These are phyloP conservation scores for Schizotus pectinicornis DNA, from an alignment of 2,888 invertebrate genomes.

Conservation along the genomic window DNA sequence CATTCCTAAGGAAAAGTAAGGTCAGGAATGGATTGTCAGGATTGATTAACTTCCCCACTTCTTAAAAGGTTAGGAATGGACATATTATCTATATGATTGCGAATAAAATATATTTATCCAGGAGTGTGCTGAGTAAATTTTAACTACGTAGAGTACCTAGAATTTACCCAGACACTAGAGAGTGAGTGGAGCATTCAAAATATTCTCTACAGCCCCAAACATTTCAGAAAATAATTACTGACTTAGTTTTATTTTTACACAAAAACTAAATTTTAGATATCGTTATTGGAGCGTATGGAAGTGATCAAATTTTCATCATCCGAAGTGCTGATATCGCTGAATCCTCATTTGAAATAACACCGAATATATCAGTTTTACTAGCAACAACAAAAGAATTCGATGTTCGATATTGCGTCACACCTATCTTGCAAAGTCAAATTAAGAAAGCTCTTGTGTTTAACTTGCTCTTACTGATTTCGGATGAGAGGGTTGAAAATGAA, in stretches of 20 bases:
- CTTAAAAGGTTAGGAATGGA: no score
- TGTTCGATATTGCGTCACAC: slow-evolving; percentile 9
- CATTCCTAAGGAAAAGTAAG: no score
- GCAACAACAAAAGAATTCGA: slow-evolving; percentile 13
- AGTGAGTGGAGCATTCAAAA: no score
- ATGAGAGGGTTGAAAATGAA: slow-evolving; percentile 5
- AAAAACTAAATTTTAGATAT: slow-evolving; percentile 60
- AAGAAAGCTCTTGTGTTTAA: not conserved
- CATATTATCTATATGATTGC: no score
- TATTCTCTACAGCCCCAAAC: no score
- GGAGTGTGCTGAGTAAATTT: no score
- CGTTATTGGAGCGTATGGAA: slow-evolving; percentile 66
- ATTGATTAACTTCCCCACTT: no score
- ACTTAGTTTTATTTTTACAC: not conserved
- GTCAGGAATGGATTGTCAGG: no score
- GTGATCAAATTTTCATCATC: slow-evolving; percentile 63
- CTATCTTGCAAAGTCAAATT: not conserved
- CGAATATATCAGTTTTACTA: slow-evolving; percentile 9
- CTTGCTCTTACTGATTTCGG: not conserved
- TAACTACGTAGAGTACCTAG: no score
- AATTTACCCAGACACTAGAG: no score
- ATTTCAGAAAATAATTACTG: no score
- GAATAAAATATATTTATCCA: no score
- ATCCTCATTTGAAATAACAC: slow-evolving; percentile 14
- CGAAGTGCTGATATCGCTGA: slow-evolving; percentile 53